A percentile compares a stretch with the other conserved stretches of the same genome.
phyloP scores from a whole-genome alignment of 1,140 invertebrate species.

The Andrena cerasifolii region DNA sequence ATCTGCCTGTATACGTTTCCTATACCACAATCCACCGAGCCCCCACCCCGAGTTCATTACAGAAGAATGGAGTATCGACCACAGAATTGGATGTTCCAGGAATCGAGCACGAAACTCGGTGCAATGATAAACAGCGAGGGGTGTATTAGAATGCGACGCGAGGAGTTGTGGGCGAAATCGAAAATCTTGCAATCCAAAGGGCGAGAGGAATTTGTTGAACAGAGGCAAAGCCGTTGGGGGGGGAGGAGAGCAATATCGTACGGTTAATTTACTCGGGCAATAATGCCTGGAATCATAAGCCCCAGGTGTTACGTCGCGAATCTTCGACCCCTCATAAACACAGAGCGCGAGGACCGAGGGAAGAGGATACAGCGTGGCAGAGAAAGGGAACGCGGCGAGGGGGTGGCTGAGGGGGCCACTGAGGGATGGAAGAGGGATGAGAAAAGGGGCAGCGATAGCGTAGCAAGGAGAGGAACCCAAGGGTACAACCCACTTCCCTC shows the following conservation, averaged over 20 bases:
- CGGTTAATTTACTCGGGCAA: conserved; percentile 74
- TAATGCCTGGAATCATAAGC: conserved; percentile 74
- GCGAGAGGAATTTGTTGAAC: conserved; percentile 29
- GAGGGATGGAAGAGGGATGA: background rate
- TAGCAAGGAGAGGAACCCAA: conserved; percentile 32
- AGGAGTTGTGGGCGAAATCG: background rate
- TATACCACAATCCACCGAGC: too few species aligned
- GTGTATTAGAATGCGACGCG: conserved; percentile 30
- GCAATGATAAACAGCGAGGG: background rate
- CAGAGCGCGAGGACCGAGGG: conserved; percentile 25
- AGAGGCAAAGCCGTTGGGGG: conserved; percentile 20
- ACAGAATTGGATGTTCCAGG: too few species aligned
- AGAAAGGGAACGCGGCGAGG: background rate
- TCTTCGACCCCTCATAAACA: conserved; percentile 75
- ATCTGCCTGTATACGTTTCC: too few species aligned
- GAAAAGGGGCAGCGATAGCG: background rate
- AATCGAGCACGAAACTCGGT: background rate
- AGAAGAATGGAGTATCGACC: background rate
- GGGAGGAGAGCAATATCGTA: conserved; percentile 52
- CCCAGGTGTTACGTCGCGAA: conserved; percentile 74
- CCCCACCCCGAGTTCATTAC: too few species aligned
- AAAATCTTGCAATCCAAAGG: conserved; percentile 13
- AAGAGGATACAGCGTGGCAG: background rate
- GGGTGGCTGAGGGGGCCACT: background rate
- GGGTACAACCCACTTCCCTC: conserved; percentile 60